Conservation (phyloP, 2,888 invertebrate genomes). For the Hirtodrosophila cameraria region DNA sequence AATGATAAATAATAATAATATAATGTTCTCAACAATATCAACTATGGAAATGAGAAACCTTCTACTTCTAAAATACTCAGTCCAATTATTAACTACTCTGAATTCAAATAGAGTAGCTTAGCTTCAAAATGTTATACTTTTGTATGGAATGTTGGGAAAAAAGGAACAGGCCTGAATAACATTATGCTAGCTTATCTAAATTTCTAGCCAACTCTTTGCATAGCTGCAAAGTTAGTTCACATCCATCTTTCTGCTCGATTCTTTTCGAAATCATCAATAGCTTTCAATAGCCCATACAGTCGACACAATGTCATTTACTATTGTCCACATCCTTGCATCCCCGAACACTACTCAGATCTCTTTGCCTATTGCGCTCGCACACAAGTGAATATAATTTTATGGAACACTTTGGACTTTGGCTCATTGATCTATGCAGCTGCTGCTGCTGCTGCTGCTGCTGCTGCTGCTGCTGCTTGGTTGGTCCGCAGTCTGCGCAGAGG, state of each 20-base stretch:
- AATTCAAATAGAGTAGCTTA: too few species aligned
- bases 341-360: background rate
- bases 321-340: slow-evolving; percentile 4
- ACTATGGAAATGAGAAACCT: too few species aligned
- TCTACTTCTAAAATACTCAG: too few species aligned
- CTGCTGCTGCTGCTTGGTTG: too few species aligned
- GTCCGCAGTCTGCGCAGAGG: slow-evolving; percentile 6
- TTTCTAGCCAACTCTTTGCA: background rate
- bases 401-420: slow-evolving; percentile 44
- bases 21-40: too few species aligned
- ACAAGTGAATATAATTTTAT: slow-evolving; percentile 59
- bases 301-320: slow-evolving; percentile 20
- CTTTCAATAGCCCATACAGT: slow-evolving; percentile 20
- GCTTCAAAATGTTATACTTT: too few species aligned
- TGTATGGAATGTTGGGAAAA: too few species aligned
- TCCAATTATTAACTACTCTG: too few species aligned
- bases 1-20: too few species aligned
- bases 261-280: slow-evolving; percentile 20
- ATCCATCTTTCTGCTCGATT: background rate
- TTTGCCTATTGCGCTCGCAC: slow-evolving; percentile 35
- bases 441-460: slow-evolving; percentile 8
- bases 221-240: slow-evolving; percentile 1
- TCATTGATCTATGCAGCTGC: slow-evolving; percentile 57
- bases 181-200: background rate
- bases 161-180: too few species aligned